Base-by-base conservation (phyloP, 2,797 vertebrate species). In the Platalea minor region DNA sequence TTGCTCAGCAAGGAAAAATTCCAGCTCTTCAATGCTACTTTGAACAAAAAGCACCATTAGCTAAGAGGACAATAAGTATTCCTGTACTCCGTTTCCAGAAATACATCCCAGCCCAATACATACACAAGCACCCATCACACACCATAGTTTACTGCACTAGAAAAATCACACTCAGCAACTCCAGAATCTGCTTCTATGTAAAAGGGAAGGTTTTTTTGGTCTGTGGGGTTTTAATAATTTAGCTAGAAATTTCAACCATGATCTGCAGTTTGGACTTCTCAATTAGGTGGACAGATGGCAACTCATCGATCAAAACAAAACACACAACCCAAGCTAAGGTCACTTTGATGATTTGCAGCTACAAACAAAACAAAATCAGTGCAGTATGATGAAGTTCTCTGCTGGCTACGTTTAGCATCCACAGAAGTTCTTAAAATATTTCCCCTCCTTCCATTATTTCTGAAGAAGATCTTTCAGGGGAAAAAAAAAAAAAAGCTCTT, bases 341-440 rank as follows among this genome's bases (percentile, higher is more conserved):
- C 90, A 85, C 73, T 88, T 78, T 26, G 85, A 91, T 91, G 88
- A 91, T 91, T 95, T 81, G 86, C 76, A 89, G 61, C 75, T 76
- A 93, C 74, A 92, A 92, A 92, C 70, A 85, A 64, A 84, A 83
- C 91, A 54, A 84, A 93, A 60, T 51, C 64, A 92, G 53, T 64
- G 76, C 54, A 81, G 31, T 5, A 37, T 2, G 17, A 82, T 51
- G 65, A 94, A 96, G 87, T 92, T 96, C 89, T 88, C 86, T 96
- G 39, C 89, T 94, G 91, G 95, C 83, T 84, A 24, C 4, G 4
- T 78, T 85, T 61, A 60, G 17, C 41, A 65, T 43, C 53, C 53
- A 60, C 19, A 87, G 24, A 65, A 74, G 26, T 63, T 39, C 31
- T 53, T 63, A n/a, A 73, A 85, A 35, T 45, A 59, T 35, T 60